Evolutionary conservation across 2,797 vertebrate species (phyloP).

Genomic region (Eupleurogrammus muticus): DNA sequence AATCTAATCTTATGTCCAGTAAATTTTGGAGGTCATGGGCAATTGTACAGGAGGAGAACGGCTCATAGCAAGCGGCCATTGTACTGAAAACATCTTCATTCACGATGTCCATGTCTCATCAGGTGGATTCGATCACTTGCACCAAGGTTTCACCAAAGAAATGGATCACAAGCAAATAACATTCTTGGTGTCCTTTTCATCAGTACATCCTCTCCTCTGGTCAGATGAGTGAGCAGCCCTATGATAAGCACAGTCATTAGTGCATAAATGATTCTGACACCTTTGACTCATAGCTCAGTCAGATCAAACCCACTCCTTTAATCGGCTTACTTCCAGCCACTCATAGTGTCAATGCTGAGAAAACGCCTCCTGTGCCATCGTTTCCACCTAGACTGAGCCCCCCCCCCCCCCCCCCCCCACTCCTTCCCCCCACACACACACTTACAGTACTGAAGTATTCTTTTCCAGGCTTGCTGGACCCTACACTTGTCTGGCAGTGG

Average conservation of each 20-base stretch:
- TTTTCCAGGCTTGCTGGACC: constrained; percentile 18
- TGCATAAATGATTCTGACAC: constrained; percentile 45
- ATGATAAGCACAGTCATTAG: constrained; percentile 20
- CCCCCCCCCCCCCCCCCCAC: too few species aligned
- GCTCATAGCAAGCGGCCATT: too few species aligned
- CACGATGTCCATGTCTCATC: neutral
- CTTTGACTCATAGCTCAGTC: constrained; percentile 59
- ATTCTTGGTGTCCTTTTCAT: neutral
- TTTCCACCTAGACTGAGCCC: neutral
- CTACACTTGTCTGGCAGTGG: constrained; percentile 30
- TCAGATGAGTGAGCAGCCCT: constrained; percentile 17
- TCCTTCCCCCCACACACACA: too few species aligned
- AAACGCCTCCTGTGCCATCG: constrained; percentile 12
- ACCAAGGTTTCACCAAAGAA: neutral
- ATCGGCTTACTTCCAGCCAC: constrained; percentile 54
- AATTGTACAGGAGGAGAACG: too few species aligned
- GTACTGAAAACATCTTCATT: too few species aligned
- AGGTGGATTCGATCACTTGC: neutral
- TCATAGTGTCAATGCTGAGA: constrained; percentile 44
- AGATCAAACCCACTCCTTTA: constrained; percentile 43
- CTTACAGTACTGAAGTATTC: constrained; percentile 9
- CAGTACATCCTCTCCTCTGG: neutral
- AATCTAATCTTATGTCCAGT: too few species aligned
- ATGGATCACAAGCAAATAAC: neutral
- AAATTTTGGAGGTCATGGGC: too few species aligned